Conservation (phyloP, 2,888 invertebrate species). For the Empis stercorea region DNA sequence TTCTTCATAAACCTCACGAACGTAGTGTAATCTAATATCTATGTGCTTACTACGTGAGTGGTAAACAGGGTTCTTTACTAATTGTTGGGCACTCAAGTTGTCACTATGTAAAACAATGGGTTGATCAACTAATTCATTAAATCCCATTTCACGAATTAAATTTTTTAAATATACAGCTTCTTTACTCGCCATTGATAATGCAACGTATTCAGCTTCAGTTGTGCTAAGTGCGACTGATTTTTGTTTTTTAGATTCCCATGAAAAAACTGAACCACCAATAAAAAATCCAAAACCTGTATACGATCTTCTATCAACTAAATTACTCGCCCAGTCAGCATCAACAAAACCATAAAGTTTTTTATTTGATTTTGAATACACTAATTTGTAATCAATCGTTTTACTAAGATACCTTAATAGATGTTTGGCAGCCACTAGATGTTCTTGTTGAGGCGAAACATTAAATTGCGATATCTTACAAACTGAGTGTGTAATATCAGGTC, state of each 20-base stretch:
- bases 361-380: slow-evolving; percentile 4
- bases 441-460: slow-evolving; percentile 3
- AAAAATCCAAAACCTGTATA: slow-evolving; percentile 8
- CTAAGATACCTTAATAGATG: slow-evolving; percentile 6
- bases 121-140: neutral
- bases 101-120: slow-evolving; percentile 6
- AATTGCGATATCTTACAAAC: slow-evolving; percentile 4
- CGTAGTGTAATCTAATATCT: slow-evolving; percentile 10
- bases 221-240: slow-evolving; percentile 6
- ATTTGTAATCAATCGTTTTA: slow-evolving; percentile 1
- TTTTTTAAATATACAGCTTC: slow-evolving; percentile 8
- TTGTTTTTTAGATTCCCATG: slow-evolving; percentile 10
- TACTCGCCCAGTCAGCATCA: slow-evolving; percentile 8
- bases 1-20: slow-evolving; percentile 6
- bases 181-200: slow-evolving; percentile 6
- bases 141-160: slow-evolving; percentile 6
- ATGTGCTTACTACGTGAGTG: slow-evolving; percentile 11
- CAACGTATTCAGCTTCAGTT: slow-evolving; percentile 10
- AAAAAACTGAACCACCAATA: slow-evolving; percentile 2
- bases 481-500: slow-evolving; percentile 7
- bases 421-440: slow-evolving; percentile 4
- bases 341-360: slow-evolving; percentile 3
- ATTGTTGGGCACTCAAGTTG: slow-evolving; percentile 8
- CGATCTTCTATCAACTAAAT: slow-evolving; percentile 5
- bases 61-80: slow-evolving; percentile 11